phyloP scores from a whole-genome alignment of 2,797 vertebrate species.

The Acanthis flammea region DNA sequence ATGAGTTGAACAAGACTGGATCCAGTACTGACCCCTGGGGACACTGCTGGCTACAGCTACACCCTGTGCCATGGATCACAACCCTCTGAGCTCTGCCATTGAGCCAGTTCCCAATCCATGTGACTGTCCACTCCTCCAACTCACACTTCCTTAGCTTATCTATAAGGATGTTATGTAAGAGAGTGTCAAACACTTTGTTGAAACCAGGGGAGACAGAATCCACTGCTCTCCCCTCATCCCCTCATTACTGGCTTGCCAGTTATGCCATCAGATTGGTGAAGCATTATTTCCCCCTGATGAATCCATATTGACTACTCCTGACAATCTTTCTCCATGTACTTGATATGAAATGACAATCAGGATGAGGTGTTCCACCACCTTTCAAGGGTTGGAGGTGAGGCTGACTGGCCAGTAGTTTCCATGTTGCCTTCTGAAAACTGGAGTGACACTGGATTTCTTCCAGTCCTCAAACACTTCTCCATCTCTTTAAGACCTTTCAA shows the following conservation, averaged over 20 bases:
- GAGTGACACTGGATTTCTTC: neutral
- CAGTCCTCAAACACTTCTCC: neutral
- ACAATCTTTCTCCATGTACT: neutral
- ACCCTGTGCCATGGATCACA: neutral
- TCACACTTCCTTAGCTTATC: fast-evolving
- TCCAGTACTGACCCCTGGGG: neutral
- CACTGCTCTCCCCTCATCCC: neutral
- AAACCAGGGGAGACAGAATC: neutral
- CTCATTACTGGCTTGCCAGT: no score
- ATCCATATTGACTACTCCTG: neutral
- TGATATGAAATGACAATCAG: neutral
- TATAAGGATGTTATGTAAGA: neutral
- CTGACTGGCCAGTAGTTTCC: neutral
- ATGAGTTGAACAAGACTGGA: neutral
- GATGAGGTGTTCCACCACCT: neutral
- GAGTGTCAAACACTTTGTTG: neutral
- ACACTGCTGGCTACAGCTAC: neutral
- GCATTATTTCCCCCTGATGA: neutral
- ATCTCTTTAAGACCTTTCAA: neutral
- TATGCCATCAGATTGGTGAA: neutral
- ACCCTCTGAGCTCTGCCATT: neutral
- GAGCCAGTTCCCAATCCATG: neutral
- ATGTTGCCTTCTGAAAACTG: neutral
- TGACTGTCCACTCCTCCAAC: no score
- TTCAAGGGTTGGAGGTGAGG: neutral